These are phyloP conservation scores for Gerris buenoi DNA, from an alignment of 1,140 invertebrate genomes.

Conservation along the genomic window DNA sequence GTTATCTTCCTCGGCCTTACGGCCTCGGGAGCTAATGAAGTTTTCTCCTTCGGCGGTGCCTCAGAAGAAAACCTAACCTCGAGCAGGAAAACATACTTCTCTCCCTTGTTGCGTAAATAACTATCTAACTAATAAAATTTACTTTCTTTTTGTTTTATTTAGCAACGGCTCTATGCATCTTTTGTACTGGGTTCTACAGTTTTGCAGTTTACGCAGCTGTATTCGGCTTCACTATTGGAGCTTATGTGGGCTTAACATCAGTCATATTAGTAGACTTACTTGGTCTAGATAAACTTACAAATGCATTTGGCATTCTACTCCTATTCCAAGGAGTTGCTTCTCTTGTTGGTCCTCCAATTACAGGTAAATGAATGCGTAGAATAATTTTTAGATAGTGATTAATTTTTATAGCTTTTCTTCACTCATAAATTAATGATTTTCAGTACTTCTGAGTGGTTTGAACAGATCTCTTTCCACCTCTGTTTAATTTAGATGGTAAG, in stretches of 20 bases:
- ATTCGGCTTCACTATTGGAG: slow-evolving; percentile 80
- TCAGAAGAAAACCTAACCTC: no score
- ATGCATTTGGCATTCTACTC: slow-evolving; percentile 79
- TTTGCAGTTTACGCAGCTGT: slow-evolving; percentile 61
- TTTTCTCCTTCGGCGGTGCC: no score
- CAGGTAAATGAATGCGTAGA: slow-evolving; percentile 41
- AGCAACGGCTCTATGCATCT: slow-evolving; percentile 64
- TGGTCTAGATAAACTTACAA: slow-evolving; percentile 73
- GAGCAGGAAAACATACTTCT: no score
- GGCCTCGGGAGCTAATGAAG: no score
- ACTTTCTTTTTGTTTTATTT: slow-evolving; percentile 25
- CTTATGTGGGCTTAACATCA: slow-evolving; percentile 83
- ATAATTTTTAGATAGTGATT: neutral
- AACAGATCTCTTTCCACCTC: no score
- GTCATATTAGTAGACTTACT: slow-evolving; percentile 76
- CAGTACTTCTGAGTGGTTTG: neutral
- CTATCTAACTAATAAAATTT: neutral
- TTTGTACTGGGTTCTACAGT: slow-evolving; percentile 48
- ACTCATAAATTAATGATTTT: neutral
- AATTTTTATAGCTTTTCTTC: neutral
- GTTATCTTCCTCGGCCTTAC: no score
- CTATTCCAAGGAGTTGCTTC: slow-evolving; percentile 86
- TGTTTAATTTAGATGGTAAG: no score
- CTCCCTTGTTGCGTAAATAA: no score
- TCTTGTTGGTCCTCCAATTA: slow-evolving; percentile 72